These are phyloP conservation scores for Lates calcarifer DNA, from an alignment of 2,113 vertebrate genomes.

Conservation along the genomic window DNA sequence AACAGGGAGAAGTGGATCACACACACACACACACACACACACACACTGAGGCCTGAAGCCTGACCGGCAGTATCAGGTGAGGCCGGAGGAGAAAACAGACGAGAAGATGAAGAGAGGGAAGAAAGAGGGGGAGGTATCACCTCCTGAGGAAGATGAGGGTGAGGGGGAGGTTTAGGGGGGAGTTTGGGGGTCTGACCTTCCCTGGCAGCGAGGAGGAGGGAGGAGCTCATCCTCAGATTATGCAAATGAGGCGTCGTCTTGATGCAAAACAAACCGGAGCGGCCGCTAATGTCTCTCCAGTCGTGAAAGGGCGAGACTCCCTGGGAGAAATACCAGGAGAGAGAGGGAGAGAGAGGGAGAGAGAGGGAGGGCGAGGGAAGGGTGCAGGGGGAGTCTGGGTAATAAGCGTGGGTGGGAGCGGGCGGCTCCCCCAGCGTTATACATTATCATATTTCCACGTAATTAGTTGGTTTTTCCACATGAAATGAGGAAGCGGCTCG, in stretches of 20 bases:
- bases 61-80: slow-evolving; percentile 41
- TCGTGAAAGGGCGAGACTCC: slow-evolving; percentile 97
- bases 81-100: slow-evolving; percentile 5
- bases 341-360: slow-evolving; percentile 36
- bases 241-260: slow-evolving; percentile 90
- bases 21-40: slow-evolving; percentile 21
- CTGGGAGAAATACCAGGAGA: slow-evolving; percentile 96
- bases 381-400: slow-evolving; percentile 56
- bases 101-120: slow-evolving; percentile 14
- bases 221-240: slow-evolving; percentile 91
- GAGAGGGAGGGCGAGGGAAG: too few species aligned
- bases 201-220: slow-evolving; percentile 61
- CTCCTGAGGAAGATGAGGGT: slow-evolving; percentile 33
- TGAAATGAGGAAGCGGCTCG: slow-evolving; percentile 97
- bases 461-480: slow-evolving; percentile 99
- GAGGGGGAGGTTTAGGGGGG: not conserved
- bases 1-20: not conserved
- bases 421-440: slow-evolving; percentile 89
- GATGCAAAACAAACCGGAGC: slow-evolving; percentile 91
- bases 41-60: slow-evolving; percentile 12
- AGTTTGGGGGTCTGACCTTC: slow-evolving; percentile 24
- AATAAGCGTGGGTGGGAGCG: slow-evolving; percentile 27
- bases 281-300: slow-evolving; percentile 93
- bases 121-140: slow-evolving; percentile 4
- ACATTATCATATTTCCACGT: slow-evolving; percentile 99